These are phyloP conservation scores for Pogoniulus pusillus DNA, from an alignment of 2,797 vertebrate species.

Conservation along the genomic window DNA sequence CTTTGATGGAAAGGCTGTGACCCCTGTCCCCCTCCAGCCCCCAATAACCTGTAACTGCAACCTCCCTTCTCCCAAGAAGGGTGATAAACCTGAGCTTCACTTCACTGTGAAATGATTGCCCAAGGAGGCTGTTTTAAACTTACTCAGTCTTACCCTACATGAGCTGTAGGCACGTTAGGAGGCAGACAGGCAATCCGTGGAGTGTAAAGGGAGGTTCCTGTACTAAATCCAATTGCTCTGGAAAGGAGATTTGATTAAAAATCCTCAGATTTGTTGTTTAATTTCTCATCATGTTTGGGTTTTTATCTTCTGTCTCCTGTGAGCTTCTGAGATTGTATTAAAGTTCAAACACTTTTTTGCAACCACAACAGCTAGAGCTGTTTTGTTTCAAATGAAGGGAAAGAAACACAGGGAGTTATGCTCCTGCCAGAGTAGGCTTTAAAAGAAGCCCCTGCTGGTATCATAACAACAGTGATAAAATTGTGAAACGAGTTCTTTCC, in stretches of 20 bases:
- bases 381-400: constrained; percentile 41
- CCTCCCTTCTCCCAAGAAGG: neutral
- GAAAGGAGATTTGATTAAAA: constrained; percentile 41
- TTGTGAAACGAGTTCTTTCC: constrained; percentile 47
- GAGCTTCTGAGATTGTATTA: neutral
- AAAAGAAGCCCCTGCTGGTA: constrained; percentile 51
- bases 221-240: constrained; percentile 8
- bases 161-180: neutral
- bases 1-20: neutral
- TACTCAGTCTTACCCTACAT: neutral
- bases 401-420: constrained; percentile 9
- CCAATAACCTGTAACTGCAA: neutral
- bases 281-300: constrained; percentile 48
- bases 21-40: no score
- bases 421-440: constrained; percentile 45
- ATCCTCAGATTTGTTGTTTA: constrained; percentile 50
- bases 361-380: constrained; percentile 7
- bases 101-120: neutral
- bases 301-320: constrained; percentile 15
- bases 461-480: constrained; percentile 56
- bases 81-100: neutral
- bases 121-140: neutral
- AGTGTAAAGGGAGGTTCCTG: neutral
- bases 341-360: constrained; percentile 26
- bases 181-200: neutral